Evolutionary conservation across 2,113 vertebrate genomes (phyloP).

Genomic region (Neoarius graeffei): DNA sequence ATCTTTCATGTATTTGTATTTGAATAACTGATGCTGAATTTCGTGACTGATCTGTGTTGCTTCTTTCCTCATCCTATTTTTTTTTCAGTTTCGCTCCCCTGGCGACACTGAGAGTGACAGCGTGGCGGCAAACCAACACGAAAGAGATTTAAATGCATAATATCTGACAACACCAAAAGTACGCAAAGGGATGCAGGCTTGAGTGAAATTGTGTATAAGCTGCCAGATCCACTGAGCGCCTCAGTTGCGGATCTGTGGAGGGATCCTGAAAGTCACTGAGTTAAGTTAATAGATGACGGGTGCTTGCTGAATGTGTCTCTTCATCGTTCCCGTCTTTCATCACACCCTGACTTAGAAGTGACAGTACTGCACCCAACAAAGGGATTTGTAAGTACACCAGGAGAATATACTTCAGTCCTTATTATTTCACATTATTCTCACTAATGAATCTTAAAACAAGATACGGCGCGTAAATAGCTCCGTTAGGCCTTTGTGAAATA

Average conservation of each 20-base stretch:
- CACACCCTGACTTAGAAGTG: slow-evolving; percentile 58
- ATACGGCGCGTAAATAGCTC: slow-evolving; percentile 41
- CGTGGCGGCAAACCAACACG: slow-evolving; percentile 33
- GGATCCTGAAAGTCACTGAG: slow-evolving; percentile 51
- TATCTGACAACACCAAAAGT: slow-evolving; percentile 49
- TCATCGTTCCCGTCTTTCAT: slow-evolving; percentile 59
- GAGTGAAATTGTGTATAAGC: slow-evolving; percentile 39
- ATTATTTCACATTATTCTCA: slow-evolving; percentile 61
- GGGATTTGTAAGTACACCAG: slow-evolving; percentile 56
- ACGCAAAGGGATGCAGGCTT: slow-evolving; percentile 28
- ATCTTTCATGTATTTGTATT: not conserved
- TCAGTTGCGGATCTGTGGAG: slow-evolving; percentile 50
- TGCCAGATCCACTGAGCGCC: slow-evolving; percentile 50
- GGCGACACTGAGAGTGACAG: slow-evolving; percentile 14
- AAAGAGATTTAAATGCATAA: slow-evolving; percentile 49
- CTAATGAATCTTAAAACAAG: slow-evolving; percentile 65
- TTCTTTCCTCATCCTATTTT: not conserved
- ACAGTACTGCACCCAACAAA: slow-evolving; percentile 55
- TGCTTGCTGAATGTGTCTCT: slow-evolving; percentile 52
- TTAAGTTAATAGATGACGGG: slow-evolving; percentile 49
- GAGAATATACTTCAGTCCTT: slow-evolving; percentile 56
- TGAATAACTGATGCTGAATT: slow-evolving; percentile 15
- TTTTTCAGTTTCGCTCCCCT: slow-evolving; percentile 26
- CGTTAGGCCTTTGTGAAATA: not conserved
- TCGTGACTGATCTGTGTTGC: slow-evolving; percentile 22